Conservation (phyloP, 1,140 invertebrate species). For the Leucophenga varia region DNA sequence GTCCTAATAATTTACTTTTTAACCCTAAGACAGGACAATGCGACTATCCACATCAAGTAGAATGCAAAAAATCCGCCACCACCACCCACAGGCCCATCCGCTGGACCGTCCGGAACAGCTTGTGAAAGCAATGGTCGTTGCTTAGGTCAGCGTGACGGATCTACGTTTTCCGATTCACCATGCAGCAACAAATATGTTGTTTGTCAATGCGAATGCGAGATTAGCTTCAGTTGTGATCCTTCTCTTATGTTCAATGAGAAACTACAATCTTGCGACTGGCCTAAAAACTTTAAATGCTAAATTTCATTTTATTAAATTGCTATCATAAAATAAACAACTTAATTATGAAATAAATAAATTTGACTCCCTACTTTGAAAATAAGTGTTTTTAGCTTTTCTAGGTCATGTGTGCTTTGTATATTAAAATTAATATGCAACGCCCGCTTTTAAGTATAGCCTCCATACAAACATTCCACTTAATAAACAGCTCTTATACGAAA, state of each 20-base stretch:
- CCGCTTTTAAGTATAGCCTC: no score
- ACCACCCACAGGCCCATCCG: slow-evolving; percentile 30
- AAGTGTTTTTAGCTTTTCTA: no score
- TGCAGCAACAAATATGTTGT: slow-evolving; percentile 21
- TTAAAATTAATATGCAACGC: no score
- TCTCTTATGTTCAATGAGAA: slow-evolving; percentile 14
- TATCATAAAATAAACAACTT: slow-evolving; percentile 8
- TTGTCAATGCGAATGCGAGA: slow-evolving; percentile 39
- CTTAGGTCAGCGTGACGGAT: slow-evolving; percentile 17
- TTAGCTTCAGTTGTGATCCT: slow-evolving; percentile 27
- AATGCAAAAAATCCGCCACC: slow-evolving; percentile 24
- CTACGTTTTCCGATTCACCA: slow-evolving; percentile 13
- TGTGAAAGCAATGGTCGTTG: slow-evolving; percentile 36
- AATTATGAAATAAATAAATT: slow-evolving; percentile 2
- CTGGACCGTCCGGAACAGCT: slow-evolving; percentile 34
- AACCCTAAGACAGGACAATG: slow-evolving; percentile 1
- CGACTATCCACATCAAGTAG: slow-evolving; percentile 24
- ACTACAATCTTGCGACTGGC: slow-evolving; percentile 20
- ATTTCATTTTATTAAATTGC: no score
- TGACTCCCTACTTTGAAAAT: background rate
- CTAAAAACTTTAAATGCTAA: slow-evolving; percentile 7
- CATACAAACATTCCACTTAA: no score
- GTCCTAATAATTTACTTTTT: slow-evolving; percentile 34
- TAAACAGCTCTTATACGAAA: no score
- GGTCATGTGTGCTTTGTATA: no score